Conservation (phyloP, 2,113 vertebrate genomes). For the Cairina moschata region DNA sequence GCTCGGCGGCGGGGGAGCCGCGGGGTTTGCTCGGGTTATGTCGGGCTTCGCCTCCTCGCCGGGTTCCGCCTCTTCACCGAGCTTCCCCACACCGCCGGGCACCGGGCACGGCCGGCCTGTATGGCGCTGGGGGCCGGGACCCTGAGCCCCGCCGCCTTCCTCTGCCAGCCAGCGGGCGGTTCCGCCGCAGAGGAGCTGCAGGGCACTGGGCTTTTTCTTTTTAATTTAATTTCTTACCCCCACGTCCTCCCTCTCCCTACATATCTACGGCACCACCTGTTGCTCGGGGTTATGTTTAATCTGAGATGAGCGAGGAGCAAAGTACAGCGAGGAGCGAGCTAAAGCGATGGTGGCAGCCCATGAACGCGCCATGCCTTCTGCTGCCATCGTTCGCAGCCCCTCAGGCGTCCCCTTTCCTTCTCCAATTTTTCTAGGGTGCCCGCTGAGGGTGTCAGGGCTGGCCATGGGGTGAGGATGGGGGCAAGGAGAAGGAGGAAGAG, state of each 20-base stretch:
- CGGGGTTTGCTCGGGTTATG: slow-evolving; percentile 62
- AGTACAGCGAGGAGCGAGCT: neutral
- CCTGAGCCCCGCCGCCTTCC: neutral
- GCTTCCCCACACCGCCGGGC: slow-evolving; percentile 61
- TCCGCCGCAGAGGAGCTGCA: neutral
- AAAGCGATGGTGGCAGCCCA: neutral
- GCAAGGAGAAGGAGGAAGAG: too few relatives aligned
- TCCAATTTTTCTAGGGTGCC: too few relatives aligned
- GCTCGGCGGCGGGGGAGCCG: slow-evolving; percentile 26
- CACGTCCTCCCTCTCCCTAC: neutral
- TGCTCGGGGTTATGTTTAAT: slow-evolving; percentile 31
- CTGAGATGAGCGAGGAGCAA: neutral
- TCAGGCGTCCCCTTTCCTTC: too few relatives aligned
- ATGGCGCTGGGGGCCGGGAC: slow-evolving; percentile 24
- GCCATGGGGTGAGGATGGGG: neutral
- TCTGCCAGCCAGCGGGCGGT: neutral
- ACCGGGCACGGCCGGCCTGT: slow-evolving; percentile 65
- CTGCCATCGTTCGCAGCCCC: neutral
- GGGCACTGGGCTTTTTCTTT: neutral
- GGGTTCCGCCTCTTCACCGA: slow-evolving; percentile 4
- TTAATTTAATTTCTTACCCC: rapidly evolving
- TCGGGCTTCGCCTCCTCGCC: slow-evolving; percentile 35
- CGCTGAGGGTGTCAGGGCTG: too few relatives aligned
- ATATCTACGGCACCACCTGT: slow-evolving; percentile 14
- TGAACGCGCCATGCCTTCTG: neutral